Percentiles rank a stretch among this genome's conserved stretches.
Evolutionary conservation across 2,888 invertebrate species (phyloP).

Genomic region (Neuroscelio doddi): DNA sequence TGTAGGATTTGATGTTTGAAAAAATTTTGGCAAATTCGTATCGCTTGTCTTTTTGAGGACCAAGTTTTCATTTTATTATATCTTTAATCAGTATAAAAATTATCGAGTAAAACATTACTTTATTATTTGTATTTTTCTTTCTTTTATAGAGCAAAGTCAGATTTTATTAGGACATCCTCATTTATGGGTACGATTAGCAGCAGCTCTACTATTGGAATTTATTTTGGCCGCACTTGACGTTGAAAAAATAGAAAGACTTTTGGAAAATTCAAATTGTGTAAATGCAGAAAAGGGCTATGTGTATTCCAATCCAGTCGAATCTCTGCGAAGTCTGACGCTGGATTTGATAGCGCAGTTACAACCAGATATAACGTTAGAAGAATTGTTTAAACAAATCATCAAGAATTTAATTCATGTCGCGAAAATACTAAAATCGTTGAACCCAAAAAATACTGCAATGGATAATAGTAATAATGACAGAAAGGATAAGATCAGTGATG

Average conservation of each 20-base stretch:
- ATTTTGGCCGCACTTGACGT: slow-evolving; percentile 79
- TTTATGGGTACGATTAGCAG: slow-evolving; percentile 87
- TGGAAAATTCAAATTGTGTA: slow-evolving; percentile 68
- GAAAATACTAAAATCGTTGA: slow-evolving; percentile 77
- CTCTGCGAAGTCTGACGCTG: slow-evolving; percentile 79
- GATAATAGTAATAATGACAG: slow-evolving; percentile 17
- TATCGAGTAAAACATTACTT: too few relatives aligned
- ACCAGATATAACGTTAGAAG: slow-evolving; percentile 78
- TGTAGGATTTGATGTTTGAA: too few relatives aligned
- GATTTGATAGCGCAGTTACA: slow-evolving; percentile 85
- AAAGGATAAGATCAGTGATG: slow-evolving; percentile 55
- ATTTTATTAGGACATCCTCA: slow-evolving; percentile 86
- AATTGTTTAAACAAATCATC: slow-evolving; percentile 83
- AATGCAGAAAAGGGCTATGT: slow-evolving; percentile 75
- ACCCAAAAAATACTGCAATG: neutral
- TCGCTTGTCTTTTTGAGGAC: too few relatives aligned
- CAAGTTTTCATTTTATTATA: too few relatives aligned
- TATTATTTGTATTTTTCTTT: neutral
- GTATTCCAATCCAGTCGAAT: slow-evolving; percentile 76
- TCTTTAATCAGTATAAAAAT: too few relatives aligned
- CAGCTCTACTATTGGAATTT: slow-evolving; percentile 84
- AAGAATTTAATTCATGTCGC: slow-evolving; percentile 82
- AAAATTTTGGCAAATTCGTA: too few relatives aligned
- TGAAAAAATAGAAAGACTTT: slow-evolving; percentile 73
- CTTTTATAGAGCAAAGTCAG: slow-evolving; percentile 79